Evolutionary conservation across 2,113 vertebrate genomes (phyloP), one percentile per base, ranked within the genome.

Genomic region (Procavia capensis): DNA sequence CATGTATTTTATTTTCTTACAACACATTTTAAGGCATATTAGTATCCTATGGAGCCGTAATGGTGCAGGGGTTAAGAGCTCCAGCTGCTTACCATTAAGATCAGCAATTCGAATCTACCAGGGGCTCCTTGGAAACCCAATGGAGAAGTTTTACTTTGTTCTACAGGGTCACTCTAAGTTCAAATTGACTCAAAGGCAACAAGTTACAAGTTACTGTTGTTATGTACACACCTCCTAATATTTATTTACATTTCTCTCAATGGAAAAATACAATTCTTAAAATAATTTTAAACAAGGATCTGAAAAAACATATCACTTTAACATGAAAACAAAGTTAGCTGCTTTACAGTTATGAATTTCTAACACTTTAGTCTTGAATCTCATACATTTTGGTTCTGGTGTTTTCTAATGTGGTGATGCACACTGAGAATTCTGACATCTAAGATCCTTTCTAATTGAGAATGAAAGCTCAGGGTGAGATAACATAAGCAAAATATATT

Each of bases 401-500:
- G 89, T 88, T 93, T 95, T 89, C 43, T 95, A 86, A 94, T 8
- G 54, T 72, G 41, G 70, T 94, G 75, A 36, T 79, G 85, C 25
- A 3, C 36, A 75, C 36, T 70, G 31, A 82, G 41, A 93, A 50
- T 81, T 81, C 39, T 88, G n/a, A 93, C 11, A 78, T 45, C 25
- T 9, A 85, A 31, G 34, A 85, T 81, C 39, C 5, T 68, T 95
- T 43, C 57, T 74, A 84, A 86, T 36, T 83, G 17, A 86, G 36
- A 93, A 82, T 25, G 17, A 25, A 95, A 90, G 24, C n/a, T 59
- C 36, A 80, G 43, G 39, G 25, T 87, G 34, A 81, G 34, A 90
- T 91, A 93, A 31, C 9, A 81, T 74, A 34, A 96, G 29, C 80
- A 95, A 93, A 88, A 85, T 90, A 75, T 68, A 95, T 72, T 89